Conservation (phyloP, 2,797 vertebrate genomes). For the Oceanodroma leucorhoa region DNA sequence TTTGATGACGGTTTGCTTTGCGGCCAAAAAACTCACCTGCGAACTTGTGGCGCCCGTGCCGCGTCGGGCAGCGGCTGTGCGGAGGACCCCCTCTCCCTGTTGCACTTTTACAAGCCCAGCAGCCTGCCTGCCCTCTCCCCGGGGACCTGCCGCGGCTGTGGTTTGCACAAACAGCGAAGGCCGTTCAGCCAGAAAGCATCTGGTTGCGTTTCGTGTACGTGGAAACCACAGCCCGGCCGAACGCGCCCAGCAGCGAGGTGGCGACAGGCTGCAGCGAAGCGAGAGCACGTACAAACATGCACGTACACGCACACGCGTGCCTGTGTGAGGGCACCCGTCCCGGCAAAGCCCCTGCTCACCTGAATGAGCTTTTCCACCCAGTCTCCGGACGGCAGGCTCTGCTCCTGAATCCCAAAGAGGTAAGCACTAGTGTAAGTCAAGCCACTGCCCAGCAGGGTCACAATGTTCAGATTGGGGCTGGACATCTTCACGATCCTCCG, state of each 20-base stretch:
- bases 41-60: not conserved
- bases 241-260: not conserved
- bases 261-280: not conserved
- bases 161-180: not conserved
- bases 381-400: slow-evolving; percentile 52
- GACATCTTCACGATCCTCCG: slow-evolving; percentile 98
- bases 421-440: slow-evolving; percentile 90
- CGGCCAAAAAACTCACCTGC: not conserved
- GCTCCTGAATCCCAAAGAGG: slow-evolving; percentile 86
- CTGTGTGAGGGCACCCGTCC: fast-evolving
- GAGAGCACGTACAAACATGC: not conserved
- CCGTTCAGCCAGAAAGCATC: not conserved
- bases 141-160: not conserved
- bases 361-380: slow-evolving; percentile 83
- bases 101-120: not conserved
- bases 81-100: not conserved
- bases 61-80: not conserved
- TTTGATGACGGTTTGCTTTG: not conserved
- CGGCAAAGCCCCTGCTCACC: slow-evolving; percentile 67
- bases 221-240: not conserved
- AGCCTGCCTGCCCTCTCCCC: not conserved
- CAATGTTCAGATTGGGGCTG: slow-evolving; percentile 94
- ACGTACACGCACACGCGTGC: fast-evolving
- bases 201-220: not conserved
- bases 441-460: slow-evolving; percentile 90